Evolutionary conservation across 1,140 invertebrate species (phyloP), one percentile per base, ranked within the genome.

Genomic region (Cylas formicarius): DNA sequence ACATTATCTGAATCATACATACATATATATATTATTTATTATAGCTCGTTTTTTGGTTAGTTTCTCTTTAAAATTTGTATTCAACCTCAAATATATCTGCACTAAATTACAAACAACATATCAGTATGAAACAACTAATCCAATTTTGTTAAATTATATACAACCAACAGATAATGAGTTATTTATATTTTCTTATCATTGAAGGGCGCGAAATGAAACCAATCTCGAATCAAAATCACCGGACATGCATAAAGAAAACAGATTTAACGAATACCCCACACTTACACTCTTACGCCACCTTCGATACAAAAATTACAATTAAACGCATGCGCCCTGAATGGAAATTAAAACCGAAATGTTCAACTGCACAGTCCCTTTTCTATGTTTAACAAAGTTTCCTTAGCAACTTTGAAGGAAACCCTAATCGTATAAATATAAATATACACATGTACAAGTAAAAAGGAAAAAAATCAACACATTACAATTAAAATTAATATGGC

Each of bases 61-160:
- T 27, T 42, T 33, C 43, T 34, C 43, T 48, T 44, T 38, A 48
- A 52, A 52, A 48, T 48, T 53, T 33, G n/a, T 37, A 27, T 43
- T 44, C 29, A 24, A 21, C 36, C n/a, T 40, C 37, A 49, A 29
- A 36, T 43, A 14, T 39, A 24, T 34, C 27, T 32, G 35, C 39
- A 27, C 27, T 46, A 44, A 31, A 51, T 41, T 51, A 51, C 51
- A 54, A 53, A 51, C 32, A 53, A 56, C 42, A 40, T 40, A 37
- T 50, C 33, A 21, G 31, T 50, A 51, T 36, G 51, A 56, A 52
- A 42, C 31, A 55, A 55, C 53, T 53, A 50, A 57, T 44, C 55
- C 51, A 53, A 55, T 53, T 36, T 22, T 29, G 27, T 42, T 46
- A 44, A 52, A 55, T 51, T 58, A 58, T 58, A 39, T 58, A 58